phyloP scores from a whole-genome alignment of 2,797 vertebrate species.

The Morus bassanus region DNA sequence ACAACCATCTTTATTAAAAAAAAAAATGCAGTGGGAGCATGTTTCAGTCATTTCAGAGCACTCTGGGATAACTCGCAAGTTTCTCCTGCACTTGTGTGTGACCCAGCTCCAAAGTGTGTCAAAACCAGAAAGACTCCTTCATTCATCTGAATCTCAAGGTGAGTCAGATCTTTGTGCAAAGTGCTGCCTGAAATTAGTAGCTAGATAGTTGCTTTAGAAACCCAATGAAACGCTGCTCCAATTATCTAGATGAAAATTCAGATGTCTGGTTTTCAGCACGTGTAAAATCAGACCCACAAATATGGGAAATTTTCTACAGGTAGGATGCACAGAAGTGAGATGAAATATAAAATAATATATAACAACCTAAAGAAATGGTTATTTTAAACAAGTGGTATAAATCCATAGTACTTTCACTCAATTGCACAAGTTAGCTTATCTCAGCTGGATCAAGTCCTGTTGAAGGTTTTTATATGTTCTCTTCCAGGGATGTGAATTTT shows the following conservation, averaged over 20 bases:
- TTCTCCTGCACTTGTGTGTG: background rate
- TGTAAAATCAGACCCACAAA: background rate
- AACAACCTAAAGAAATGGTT: background rate
- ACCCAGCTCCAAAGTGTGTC: background rate
- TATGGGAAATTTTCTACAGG: background rate
- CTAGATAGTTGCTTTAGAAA: background rate
- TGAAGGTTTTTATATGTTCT: background rate
- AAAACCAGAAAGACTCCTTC: background rate
- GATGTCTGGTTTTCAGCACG: background rate
- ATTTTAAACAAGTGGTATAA: background rate
- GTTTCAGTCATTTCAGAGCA: background rate
- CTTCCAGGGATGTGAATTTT: conserved; percentile 9
- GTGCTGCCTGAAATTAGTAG: background rate
- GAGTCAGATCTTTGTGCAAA: background rate
- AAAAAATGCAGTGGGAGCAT: background rate
- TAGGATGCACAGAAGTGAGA: background rate
- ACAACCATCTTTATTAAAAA: too few relatives aligned
- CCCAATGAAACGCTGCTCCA: background rate
- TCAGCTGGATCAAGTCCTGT: background rate
- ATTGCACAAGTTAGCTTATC: background rate
- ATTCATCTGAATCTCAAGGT: background rate
- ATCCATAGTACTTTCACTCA: background rate
- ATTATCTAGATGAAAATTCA: background rate
- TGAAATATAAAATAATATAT: background rate
- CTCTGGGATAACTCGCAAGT: background rate